Evolutionary conservation across 1,140 invertebrate genomes (phyloP), one percentile per base, ranked within the genome.

Genomic region (Dendrolimus punctatus): DNA sequence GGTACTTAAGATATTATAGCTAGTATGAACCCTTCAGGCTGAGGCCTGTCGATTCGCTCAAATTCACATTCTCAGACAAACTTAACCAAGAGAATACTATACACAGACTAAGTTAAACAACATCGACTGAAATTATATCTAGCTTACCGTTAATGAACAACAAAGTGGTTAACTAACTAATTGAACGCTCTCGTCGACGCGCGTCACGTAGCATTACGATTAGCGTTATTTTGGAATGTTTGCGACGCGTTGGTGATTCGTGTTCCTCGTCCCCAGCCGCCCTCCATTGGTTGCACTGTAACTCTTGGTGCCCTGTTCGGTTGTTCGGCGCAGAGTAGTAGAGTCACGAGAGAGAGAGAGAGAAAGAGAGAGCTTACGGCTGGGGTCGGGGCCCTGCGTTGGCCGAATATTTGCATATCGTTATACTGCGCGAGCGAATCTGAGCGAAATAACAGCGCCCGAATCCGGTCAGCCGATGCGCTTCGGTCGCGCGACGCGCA

Each of bases 111-210:
- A 78, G 79, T 68, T 61, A 80, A 85, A 81, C 78, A 79, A 85
- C 80, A 78, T 82, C 79, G 73, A 80, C 73, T 80, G 78, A 85
- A 74, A 83, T 85, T 85, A 83, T 80, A 76, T 58, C 79, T 82
- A 83, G 76, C 80, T 83, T 85, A 83, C 72, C 76, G 71, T 78
- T 85, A 85, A 85, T 85, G 82, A 85, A 85, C 82, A 85, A 85
- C 82, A 82, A 80, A 85, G 82, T 85, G 82, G 82, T 82, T 82
- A 85, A 85, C 73, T 76, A 80, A 83, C 78, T 80, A 76, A 69
- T 63, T 68, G 77, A 76, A 76, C 75, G 78, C 74, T 65, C 62
- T 64, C 57, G 60, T 67, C 55, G 65, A 63, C 68, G 65, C 66
- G 74, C 71, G 72, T 72, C 71, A 71, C 64, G 47, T 71, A 63